A percentile compares a stretch with the other conserved stretches of the same genome.
phyloP scores from a whole-genome alignment of 2,797 vertebrate genomes.

The Sitta carolinensis region DNA sequence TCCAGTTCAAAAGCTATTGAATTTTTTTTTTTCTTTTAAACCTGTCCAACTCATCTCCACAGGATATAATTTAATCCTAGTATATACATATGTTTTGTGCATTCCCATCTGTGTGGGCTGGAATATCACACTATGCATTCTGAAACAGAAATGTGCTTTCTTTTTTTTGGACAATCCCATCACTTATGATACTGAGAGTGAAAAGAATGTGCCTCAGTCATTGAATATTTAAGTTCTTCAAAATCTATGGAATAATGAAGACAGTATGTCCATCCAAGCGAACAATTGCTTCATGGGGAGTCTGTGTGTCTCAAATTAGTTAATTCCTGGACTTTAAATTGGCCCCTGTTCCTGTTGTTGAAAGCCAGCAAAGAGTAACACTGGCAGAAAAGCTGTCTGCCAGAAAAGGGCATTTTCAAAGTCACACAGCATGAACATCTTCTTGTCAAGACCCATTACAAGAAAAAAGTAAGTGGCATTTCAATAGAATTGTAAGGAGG shows the following conservation, averaged over 20 bases:
- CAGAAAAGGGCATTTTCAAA: slow-evolving; percentile 68
- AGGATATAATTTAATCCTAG: background rate
- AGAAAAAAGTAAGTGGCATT: slow-evolving; percentile 59
- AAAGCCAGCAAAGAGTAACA: slow-evolving; percentile 43
- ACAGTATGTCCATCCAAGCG: background rate
- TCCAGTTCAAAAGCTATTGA: slow-evolving; percentile 6
- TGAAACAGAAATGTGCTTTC: background rate
- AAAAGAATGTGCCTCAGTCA: background rate
- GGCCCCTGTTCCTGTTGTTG: slow-evolving; percentile 34
- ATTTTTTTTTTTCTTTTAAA: slow-evolving; percentile 27
- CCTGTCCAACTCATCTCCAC: background rate
- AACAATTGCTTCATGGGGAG: slow-evolving; percentile 41
- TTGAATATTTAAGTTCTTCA: slow-evolving; percentile 25
- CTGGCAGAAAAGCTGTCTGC: slow-evolving; percentile 31
- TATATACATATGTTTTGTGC: background rate
- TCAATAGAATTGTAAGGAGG: background rate
- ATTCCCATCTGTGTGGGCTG: background rate
- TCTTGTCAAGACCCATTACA: slow-evolving; percentile 60
- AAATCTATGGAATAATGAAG: slow-evolving; percentile 48
- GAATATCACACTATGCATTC: background rate
- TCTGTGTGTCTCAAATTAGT: background rate
- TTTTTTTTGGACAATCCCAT: background rate
- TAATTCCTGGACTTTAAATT: slow-evolving; percentile 55
- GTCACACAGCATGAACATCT: slow-evolving; percentile 56
- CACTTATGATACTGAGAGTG: background rate